A percentile compares a stretch with the other conserved stretches of the same genome.
Evolutionary conservation across 2,113 vertebrate species (phyloP).

Genomic region (Rissa tridactyla): DNA sequence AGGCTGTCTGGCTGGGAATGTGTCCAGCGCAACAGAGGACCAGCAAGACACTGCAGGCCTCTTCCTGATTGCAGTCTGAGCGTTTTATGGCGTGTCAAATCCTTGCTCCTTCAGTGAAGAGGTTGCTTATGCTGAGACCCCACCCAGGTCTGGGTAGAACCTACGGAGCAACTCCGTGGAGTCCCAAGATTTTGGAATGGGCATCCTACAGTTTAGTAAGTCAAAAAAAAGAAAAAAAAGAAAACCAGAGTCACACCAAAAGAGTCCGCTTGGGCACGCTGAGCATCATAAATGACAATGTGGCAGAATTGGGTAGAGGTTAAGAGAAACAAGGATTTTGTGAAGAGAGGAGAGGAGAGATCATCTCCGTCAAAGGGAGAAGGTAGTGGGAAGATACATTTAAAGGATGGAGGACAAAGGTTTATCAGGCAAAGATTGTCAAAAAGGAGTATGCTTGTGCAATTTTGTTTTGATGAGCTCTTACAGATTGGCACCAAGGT

Average conservation of each 20-base stretch:
- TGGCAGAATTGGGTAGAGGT: neutral
- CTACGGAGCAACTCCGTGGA: neutral
- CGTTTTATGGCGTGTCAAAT: neutral
- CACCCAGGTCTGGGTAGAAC: neutral
- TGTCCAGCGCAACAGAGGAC: neutral
- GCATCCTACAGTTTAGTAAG: neutral
- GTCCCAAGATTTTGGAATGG: neutral
- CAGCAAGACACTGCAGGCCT: neutral
- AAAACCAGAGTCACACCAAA: neutral
- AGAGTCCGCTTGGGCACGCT: neutral
- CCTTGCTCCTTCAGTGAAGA: neutral
- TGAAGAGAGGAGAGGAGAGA: neutral
- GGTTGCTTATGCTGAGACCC: neutral
- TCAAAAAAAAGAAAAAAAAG: neutral
- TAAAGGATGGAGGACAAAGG: neutral
- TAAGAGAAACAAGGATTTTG: neutral
- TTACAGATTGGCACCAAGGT: neutral
- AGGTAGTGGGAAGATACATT: neutral
- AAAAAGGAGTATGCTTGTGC: neutral
- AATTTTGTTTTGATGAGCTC: neutral
- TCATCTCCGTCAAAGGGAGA: neutral
- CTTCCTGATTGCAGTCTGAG: neutral
- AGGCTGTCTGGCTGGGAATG: neutral
- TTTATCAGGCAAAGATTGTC: neutral
- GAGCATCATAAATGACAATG: neutral